phyloP scores from a whole-genome alignment of 1,140 invertebrate genomes.

The Himalopsyche phryganea region DNA sequence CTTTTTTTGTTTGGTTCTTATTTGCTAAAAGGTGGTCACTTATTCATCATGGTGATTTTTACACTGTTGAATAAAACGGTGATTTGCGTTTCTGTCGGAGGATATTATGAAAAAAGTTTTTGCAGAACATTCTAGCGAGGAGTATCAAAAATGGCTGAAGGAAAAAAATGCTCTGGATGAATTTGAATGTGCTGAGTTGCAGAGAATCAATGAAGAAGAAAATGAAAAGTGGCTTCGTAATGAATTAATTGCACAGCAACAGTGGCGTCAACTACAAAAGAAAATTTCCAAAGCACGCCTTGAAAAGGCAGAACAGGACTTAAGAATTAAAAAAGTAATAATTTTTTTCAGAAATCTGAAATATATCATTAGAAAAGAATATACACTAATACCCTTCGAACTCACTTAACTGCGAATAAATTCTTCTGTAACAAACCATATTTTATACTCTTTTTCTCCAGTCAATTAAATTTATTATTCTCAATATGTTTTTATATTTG shows the following conservation, averaged over 20 bases:
- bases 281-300: slow-evolving; percentile 49
- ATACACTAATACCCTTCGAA: no score
- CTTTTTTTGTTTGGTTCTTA: background rate
- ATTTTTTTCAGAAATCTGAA: no score
- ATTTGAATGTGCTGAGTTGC: slow-evolving; percentile 44
- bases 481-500: no score
- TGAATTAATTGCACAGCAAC: slow-evolving; percentile 48
- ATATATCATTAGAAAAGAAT: no score
- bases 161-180: slow-evolving; percentile 43
- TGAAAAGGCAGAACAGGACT: slow-evolving; percentile 52
- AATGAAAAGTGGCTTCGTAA: slow-evolving; percentile 49
- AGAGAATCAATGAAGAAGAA: slow-evolving; percentile 45
- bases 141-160: slow-evolving; percentile 50
- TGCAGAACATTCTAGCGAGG: slow-evolving; percentile 34
- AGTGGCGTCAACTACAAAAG: slow-evolving; percentile 53
- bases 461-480: no score
- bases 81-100: background rate
- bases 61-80: background rate
- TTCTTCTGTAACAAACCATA: no score
- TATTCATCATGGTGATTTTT: background rate
- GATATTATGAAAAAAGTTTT: background rate
- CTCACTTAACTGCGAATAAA: no score
- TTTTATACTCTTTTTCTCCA: no score
- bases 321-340: slow-evolving; percentile 45
- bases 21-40: background rate